Evolutionary conservation across 2,113 vertebrate species (phyloP).

Genomic region (Cyprinodon variegatus): DNA sequence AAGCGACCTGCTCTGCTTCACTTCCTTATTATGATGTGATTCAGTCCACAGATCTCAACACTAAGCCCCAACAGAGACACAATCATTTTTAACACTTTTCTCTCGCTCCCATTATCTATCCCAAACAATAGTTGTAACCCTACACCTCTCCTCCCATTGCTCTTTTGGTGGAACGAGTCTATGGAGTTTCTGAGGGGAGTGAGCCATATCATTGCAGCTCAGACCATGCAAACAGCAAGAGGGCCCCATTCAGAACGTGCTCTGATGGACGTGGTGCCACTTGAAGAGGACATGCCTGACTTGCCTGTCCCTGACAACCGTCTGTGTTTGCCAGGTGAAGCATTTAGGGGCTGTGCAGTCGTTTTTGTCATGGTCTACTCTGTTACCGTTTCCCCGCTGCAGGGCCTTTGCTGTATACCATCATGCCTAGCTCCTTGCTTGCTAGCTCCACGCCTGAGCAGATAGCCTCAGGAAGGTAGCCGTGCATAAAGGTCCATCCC

Average conservation of each 20-base stretch:
- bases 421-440: conserved; percentile 65
- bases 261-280: conserved; percentile 84
- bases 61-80: conserved; percentile 79
- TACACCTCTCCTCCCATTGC: conserved; percentile 71
- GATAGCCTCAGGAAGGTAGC: conserved; percentile 85
- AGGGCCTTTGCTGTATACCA: conserved; percentile 74
- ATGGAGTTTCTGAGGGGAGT: conserved; percentile 78
- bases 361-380: conserved; percentile 78
- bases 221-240: conserved; percentile 79
- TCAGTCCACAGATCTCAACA: conserved; percentile 77
- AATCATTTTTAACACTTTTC: conserved; percentile 81
- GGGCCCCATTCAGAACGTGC: conserved; percentile 80
- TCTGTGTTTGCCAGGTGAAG: conserved; percentile 86
- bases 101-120: conserved; percentile 73
- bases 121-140: conserved; percentile 74
- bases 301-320: conserved; percentile 90
- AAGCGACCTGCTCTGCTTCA: conserved; percentile 69
- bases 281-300: conserved; percentile 91
- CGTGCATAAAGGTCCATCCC: conserved; percentile 86
- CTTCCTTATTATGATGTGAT: conserved; percentile 84
- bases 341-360: conserved; percentile 82
- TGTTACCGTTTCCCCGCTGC: conserved; percentile 71
- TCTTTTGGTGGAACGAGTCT: conserved; percentile 79
- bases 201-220: conserved; percentile 86
- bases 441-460: conserved; percentile 80